phyloP scores from a whole-genome alignment of 1,140 invertebrate species.

The Nephotettix cincticeps region DNA sequence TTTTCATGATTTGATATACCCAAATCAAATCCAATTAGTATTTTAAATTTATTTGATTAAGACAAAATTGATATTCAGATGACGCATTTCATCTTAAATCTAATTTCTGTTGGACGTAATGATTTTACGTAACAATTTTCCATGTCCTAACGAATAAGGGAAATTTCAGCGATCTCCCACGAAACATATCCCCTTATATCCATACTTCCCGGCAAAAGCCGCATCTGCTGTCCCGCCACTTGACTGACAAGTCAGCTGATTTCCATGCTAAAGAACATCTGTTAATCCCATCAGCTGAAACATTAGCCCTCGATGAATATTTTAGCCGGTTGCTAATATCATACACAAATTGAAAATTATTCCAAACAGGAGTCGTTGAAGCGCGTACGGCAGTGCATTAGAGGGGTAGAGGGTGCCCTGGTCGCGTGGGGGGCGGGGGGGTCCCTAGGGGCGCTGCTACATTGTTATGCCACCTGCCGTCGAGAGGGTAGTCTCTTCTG shows the following conservation, averaged over 20 bases:
- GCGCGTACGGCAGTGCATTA: neutral
- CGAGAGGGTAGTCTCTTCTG: neutral
- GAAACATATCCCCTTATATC: too few species aligned
- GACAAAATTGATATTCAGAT: too few species aligned
- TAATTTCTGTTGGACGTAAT: too few species aligned
- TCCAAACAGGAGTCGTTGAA: neutral
- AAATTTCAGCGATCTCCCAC: too few species aligned
- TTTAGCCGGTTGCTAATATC: neutral
- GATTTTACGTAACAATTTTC: too few species aligned
- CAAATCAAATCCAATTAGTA: too few species aligned
- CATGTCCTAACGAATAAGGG: too few species aligned
- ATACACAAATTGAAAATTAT: slow-evolving; percentile 13
- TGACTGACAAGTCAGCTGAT: slow-evolving; percentile 1
- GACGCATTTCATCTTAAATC: too few species aligned
- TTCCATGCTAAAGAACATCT: neutral
- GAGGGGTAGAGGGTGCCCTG: neutral
- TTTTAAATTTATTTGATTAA: too few species aligned
- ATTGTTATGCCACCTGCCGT: neutral
- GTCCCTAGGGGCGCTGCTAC: neutral
- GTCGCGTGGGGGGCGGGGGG: neutral
- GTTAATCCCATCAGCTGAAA: neutral
- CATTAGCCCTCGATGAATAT: neutral
- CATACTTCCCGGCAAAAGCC: too few species aligned
- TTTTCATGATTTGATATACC: too few species aligned
- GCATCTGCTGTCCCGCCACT: neutral